A percentile compares a stretch with the other conserved stretches of the same genome.
phyloP scores from a whole-genome alignment of 2,888 invertebrate genomes.

The Zaprionus obscuricornis region DNA sequence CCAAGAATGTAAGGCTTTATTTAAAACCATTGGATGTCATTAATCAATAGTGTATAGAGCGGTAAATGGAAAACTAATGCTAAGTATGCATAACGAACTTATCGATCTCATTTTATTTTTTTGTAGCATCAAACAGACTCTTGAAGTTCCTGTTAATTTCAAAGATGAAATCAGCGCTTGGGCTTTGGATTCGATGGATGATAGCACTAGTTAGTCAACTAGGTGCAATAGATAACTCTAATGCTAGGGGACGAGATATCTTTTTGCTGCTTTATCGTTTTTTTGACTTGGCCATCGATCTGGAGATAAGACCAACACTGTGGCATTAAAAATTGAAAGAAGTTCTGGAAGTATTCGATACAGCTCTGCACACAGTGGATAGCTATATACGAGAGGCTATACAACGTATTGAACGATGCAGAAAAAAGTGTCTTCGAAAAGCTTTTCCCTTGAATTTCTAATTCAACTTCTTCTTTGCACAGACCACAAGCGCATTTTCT shows the following conservation, averaged over 20 bases:
- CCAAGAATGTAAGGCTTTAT: conserved; percentile 85
- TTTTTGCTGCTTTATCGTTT: conserved; percentile 26
- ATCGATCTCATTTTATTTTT: too few relatives aligned
- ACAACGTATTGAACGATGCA: conserved; percentile 53
- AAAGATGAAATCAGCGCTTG: conserved; percentile 85
- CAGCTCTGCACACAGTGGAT: conserved; percentile 29
- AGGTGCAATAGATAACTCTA: conserved; percentile 51
- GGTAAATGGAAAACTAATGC: conserved; percentile 45
- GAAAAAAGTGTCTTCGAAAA: conserved; percentile 86
- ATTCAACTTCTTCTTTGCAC: neutral
- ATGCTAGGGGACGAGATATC: conserved; percentile 47
- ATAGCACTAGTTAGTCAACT: conserved; percentile 81
- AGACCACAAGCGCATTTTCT: conserved; percentile 40
- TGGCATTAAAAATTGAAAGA: conserved; percentile 59
- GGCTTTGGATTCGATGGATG: conserved; percentile 85
- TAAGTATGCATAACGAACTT: neutral
- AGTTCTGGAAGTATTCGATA: conserved; percentile 47
- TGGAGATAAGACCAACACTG: conserved; percentile 65
- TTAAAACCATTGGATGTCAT: conserved; percentile 83
- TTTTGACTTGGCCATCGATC: conserved; percentile 59
- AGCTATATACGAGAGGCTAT: conserved; percentile 78
- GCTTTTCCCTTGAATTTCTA: conserved; percentile 84
- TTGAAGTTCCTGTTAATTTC: conserved; percentile 83
- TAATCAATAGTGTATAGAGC: conserved; percentile 70
- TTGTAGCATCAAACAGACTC: conserved; percentile 75